Evolutionary conservation across 2,797 vertebrate genomes (phyloP), one percentile per base, ranked within the genome.

Genomic region (Acropternis orthonyx): DNA sequence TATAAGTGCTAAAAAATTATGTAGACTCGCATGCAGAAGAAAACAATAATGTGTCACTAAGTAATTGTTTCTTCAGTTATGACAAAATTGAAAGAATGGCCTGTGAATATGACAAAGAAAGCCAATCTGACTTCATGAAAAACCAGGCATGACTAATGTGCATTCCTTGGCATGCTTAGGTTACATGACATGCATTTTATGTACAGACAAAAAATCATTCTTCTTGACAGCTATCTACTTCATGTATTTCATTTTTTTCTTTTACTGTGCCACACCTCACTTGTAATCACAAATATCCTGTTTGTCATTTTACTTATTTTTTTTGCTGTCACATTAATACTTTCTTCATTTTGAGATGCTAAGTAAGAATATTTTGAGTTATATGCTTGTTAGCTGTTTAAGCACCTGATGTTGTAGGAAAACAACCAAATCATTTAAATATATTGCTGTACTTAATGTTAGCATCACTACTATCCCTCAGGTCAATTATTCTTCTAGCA

Each of bases 381-480:
- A 46, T 41, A 56, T 28, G 7, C 10, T 44, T 36, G 5, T 48
- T 67, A 54, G 17, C 23, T 88, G 43, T 76, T 93, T 84, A 44
- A 73, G 34, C 22, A 85, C 30, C 12, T 5, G 3, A n/a, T 63
- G 24, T 49, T 72, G 26, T 30, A 84, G 30, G 63, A 80, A 36
- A 83, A 59, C 26, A 65, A n/a, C 7, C 77, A 78, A 85, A 91
- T 1, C 10, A 43, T 82, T 67, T 95, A 92, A 92, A 95, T 96
- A 93, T 95, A 87, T 93, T 96, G 93, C 80, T 96, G 88, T 85
- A 92, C 95, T 96, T 95, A 97, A 97, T 97, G 97, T 75, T 75
- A 58, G 17, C 58, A 79, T 72, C 55, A 39, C 41, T 88, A 92
- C 68, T 96, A 88, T 96, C 69, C 95, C 95, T 91, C 54, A 95